Percentiles rank a stretch among this genome's conserved stretches.
These are phyloP conservation scores for Drosophila sp. DNA, from an alignment of 1,140 invertebrate species.

Conservation along the genomic window DNA sequence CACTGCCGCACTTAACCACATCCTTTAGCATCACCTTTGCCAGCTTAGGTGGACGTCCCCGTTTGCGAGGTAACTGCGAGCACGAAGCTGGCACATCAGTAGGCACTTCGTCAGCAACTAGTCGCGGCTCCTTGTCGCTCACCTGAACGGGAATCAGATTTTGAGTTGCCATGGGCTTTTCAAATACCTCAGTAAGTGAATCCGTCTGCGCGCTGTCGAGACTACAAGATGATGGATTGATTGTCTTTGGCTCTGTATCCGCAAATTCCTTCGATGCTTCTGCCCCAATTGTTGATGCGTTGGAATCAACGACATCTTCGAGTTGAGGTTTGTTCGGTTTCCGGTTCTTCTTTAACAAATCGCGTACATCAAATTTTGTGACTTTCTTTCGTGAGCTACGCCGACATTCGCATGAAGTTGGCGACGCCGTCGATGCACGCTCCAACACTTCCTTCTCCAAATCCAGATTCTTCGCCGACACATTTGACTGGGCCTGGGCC, in stretches of 20 bases:
- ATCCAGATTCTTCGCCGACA: not conserved
- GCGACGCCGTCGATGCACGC: constrained; percentile 9
- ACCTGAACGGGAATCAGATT: too few relatives aligned
- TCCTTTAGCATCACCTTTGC: not conserved
- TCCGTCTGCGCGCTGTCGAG: too few relatives aligned
- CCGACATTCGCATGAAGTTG: constrained; percentile 55
- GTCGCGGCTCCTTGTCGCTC: too few relatives aligned
- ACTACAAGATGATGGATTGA: too few relatives aligned
- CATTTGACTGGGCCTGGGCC: not conserved
- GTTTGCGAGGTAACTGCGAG: constrained; percentile 17
- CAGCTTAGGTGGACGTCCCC: constrained; percentile 46
- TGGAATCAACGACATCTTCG: constrained; percentile 69
- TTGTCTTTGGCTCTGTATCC: too few relatives aligned
- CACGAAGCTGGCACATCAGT: constrained; percentile 5
- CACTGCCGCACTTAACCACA: not conserved
- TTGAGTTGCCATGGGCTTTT: too few relatives aligned
- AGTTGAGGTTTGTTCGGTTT: constrained; percentile 73
- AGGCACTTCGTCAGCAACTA: not conserved
- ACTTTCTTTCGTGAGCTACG: constrained; percentile 77
- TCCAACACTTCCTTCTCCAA: not conserved
- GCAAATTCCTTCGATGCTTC: too few relatives aligned
- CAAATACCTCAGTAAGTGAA: too few relatives aligned
- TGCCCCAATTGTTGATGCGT: constrained; percentile 10
- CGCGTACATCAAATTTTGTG: constrained; percentile 78
- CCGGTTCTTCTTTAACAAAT: constrained; percentile 74